Evolutionary conservation across 1,140 invertebrate species (phyloP).

Genomic region (Drosophila bifasciata): DNA sequence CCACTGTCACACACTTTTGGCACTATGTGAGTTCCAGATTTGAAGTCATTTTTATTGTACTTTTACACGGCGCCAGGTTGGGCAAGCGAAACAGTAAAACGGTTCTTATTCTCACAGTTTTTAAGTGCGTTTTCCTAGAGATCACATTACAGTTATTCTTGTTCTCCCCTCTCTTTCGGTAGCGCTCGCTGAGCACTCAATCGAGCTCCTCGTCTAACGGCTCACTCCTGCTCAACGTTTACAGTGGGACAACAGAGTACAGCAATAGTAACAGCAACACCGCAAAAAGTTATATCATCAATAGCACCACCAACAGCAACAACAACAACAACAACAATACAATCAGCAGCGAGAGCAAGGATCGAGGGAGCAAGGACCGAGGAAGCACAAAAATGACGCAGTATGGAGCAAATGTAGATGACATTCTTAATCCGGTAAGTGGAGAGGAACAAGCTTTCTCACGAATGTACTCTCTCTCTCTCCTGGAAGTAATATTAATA

Average conservation of each 20-base stretch:
- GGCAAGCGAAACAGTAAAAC: constrained; percentile 1
- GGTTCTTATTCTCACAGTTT: constrained; percentile 26
- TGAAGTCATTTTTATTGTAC: constrained; percentile 63
- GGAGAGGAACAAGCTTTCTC: not conserved
- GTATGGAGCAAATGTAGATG: constrained; percentile 70
- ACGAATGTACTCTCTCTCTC: no score
- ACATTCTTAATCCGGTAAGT: constrained; percentile 79
- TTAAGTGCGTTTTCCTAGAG: constrained; percentile 32
- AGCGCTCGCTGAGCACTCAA: constrained; percentile 71
- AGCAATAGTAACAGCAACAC: constrained; percentile 22
- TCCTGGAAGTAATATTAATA: no score
- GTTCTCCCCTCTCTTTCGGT: constrained; percentile 22
- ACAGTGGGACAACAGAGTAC: constrained; percentile 69
- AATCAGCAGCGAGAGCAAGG: constrained; percentile 18
- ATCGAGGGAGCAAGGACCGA: constrained; percentile 40
- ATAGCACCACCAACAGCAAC: constrained; percentile 20
- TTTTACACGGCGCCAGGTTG: constrained; percentile 59
- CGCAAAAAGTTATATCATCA: constrained; percentile 19
- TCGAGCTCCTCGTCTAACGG: constrained; percentile 73
- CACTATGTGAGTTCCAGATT: constrained; percentile 46
- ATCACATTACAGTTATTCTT: constrained; percentile 16
- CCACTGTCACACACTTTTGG: constrained; percentile 16
- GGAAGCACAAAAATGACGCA: constrained; percentile 57
- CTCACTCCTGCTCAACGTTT: constrained; percentile 64
- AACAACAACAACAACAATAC: constrained; percentile 21